phyloP scores from a whole-genome alignment of 2,888 invertebrate genomes.

The Odontocerum albicorne region DNA sequence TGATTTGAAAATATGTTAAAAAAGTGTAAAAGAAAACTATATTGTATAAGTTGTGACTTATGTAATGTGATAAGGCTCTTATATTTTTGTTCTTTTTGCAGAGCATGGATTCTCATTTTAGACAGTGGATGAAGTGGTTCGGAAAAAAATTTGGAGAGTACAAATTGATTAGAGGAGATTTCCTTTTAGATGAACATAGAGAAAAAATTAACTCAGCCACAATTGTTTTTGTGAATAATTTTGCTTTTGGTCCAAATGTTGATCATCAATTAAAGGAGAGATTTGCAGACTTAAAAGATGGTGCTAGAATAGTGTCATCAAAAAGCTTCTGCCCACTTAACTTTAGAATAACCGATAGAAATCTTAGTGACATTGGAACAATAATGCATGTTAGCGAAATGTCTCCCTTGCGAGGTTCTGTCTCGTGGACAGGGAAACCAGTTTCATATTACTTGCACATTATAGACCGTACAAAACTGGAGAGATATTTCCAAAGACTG shows the following conservation, averaged over 20 bases:
- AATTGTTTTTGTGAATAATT: conserved; percentile 99
- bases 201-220: conserved; percentile 93
- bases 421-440: conserved; percentile 99
- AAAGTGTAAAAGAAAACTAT: no score
- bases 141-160: conserved; percentile 94
- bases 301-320: conserved; percentile 96
- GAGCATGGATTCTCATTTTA: conserved; percentile 89
- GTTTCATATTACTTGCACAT: conserved; percentile 98
- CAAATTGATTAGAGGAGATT: conserved; percentile 92
- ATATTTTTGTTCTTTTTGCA: conserved; percentile 47
- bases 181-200: conserved; percentile 87
- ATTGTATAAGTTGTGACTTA: no score
- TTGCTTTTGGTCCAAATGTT: conserved; percentile 96
- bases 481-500: conserved; percentile 93
- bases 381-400: conserved; percentile 98
- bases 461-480: conserved; percentile 95
- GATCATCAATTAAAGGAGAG: conserved; percentile 96
- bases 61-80: no score
- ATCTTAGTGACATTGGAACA: conserved; percentile 96
- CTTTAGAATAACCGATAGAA: conserved; percentile 96
- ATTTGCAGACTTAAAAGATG: conserved; percentile 94
- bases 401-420: conserved; percentile 91
- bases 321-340: conserved; percentile 99
- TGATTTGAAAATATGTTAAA: no score
- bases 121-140: conserved; percentile 97